Base-by-base conservation (phyloP, 2,113 vertebrate species). In the Odontesthes bonariensis region DNA sequence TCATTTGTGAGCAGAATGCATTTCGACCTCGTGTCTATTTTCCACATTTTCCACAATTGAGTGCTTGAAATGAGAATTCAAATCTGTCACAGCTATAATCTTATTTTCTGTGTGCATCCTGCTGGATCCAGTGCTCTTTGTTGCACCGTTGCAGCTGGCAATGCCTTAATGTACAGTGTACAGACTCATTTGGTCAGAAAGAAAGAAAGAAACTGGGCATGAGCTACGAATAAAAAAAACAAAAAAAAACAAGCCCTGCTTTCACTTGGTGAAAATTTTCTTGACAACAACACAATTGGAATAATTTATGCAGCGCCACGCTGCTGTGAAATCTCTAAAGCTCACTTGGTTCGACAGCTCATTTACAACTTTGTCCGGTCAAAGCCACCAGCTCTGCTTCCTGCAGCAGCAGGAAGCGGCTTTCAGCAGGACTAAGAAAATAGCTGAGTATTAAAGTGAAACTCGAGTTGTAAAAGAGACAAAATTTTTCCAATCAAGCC, bases 1-100 rank as follows among this genome's bases (percentile, higher is more conserved):
- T 11, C 42, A 54, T 42, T 38, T 61, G 46, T 59, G n/a, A 54
- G 13, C 59, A 40, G 33, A 81, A 77, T 13, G 20, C 12, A 69
- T 69, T 70, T 42, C 32, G 42, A 70, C 44, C 44, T 32, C 6
- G 2, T 35, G 17, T n/a, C 52, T n/a, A 2, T 38, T 81, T 78
- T 52, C 11, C 27, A 59, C 35, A 51, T 6, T 51, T 11, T 59
- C 0, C 4, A 4, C 13, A 20, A n/a, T 14, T 31, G 8, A 16
- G 7, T 0, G 42, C n/a, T 47, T 19, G 1, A 53, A 32, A 19
- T 3, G 4, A 16, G 23, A 42, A 64, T 42, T 47, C 6, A 13
- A 40, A 22, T 3, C 3, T 10, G n/a, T 47, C 56, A 11, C 44
- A 7, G 2, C 13, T 2, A 9, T 61, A 40, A 58, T 68, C 3